Base-by-base conservation (phyloP, 2,113 vertebrate genomes). In the Gobius niger region DNA sequence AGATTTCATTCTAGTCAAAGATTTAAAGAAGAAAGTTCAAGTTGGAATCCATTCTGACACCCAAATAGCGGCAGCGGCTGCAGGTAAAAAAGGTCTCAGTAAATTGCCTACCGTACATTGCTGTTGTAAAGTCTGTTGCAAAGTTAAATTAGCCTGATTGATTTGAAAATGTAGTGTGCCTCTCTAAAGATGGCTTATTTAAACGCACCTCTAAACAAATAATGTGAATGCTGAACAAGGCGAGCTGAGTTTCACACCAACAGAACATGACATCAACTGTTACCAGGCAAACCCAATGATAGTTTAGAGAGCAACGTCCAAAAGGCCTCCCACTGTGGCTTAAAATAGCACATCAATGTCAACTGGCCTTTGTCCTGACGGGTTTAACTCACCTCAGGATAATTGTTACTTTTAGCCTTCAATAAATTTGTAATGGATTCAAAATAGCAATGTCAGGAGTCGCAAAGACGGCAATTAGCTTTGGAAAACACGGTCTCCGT, bases 271-370 rank as follows among this genome's bases (percentile, higher is more conserved):
- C 13, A n/a, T 60, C 7, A 60, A 54, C 18, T 54, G 34, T 42
- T 42, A 1, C 40, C 66, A 78, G 80, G 84, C 75, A 85, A 84
- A 87, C 70, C 67, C 5, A 76, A 82, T 77, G 70, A 70, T 89
- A 86, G 88, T 83, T 69, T 52, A 24, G 24, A 24, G 24, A 24
- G 24, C 24, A 63, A 85, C 70, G 65, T 84, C 76, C 82, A 83
- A 90, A 80, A 81, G 71, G 57, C 71, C 73, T 79, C 78, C 82
- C 52, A 49, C 80, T 74, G 78, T 71, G 61, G 34, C 69, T 79
- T 65, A 84, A 82, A 86, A 81, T 72, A 13, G 56, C 59, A 67
- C 66, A 66, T 87, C 34, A 56, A 34, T 34, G 53, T 56, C 13
- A 59, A 42, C 56, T 41, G 19, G 10, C 40, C 12, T 57, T 34